Base-by-base conservation (phyloP, 2,113 vertebrate genomes). In the Plecotus auritus region DNA sequence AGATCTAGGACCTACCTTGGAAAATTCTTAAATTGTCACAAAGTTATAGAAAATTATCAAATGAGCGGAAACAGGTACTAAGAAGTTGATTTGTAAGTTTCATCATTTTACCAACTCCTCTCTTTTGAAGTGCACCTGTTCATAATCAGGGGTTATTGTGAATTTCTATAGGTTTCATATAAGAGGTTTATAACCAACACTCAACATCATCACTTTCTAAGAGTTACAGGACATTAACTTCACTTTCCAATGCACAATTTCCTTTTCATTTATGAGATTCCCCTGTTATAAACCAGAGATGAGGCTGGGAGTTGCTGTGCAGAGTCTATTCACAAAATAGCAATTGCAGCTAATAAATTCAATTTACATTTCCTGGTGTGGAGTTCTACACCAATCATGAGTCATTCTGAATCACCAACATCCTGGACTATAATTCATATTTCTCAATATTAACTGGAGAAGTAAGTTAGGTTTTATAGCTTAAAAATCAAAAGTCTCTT, bases 301-400 rank as follows among this genome's bases (percentile, higher is more conserved):
- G 67, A 85, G 2, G 4, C 22, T 89, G 32, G 69, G 54, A 89
- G 4, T 88, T 90, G 54, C 45, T 45, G 8, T 18, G 37, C 6
- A 89, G 83, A 40, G 70, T 95, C 35, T 82, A 59, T 28, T 91
- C 49, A 81, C 23, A 80, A 95, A 94, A 88, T 28, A 91, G n/a
- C 9, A 74, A 26, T 74, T 72, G 91, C 56, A 86, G 28, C 40
- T 51, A 70, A 86, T 54, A 81, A 54, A 88, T 9, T 93, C 23
- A 82, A 76, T 89, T 90, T 96, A 7, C 61, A 85, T 82, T 90
- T 88, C 73, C 16, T 7, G 4, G 20, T 30, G 9, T 73, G 72
- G 47, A 88, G 28, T 82, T 95, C 26, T 88, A 70, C 4, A 11
- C 45, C 51, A 77, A 13, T 77, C 32, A 49, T 45, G 18, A 77